Base-by-base conservation (phyloP, 2,113 vertebrate genomes). In the Aythya baeri region DNA sequence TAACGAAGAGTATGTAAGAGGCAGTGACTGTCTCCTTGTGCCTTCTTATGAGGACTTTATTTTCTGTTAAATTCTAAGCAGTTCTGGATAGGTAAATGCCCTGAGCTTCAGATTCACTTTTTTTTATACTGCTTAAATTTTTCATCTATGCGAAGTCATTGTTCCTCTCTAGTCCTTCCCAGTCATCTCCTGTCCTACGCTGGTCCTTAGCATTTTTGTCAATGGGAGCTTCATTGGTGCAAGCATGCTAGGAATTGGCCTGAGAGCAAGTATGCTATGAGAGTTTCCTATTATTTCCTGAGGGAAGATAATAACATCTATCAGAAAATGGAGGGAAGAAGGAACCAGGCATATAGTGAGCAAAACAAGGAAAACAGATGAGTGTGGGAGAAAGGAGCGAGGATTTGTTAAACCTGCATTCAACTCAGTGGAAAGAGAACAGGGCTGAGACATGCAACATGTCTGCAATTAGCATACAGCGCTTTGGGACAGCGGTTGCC, bases 401-500 rank as follows among this genome's bases (percentile, higher is more conserved):
- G 82, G 34, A 82, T 72, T 44, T 81, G 58, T 91, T 86, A 88
- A 96, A 88, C 79, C 88, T 86, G 41, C 32, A 9, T 86, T 96
- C 70, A 75, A 57, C 73, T 88, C 0, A 0, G 38, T 81, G 34
- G 13, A 83, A 95, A 72, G 49, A 94, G 29, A 91, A 78, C 4
- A 7, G 8, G 57, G 49, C 83, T 14, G 29, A 78, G 62, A 44
- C 34, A 34, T 75, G 57, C 21, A 83, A 46, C 26, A 8, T 80
- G 61, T 52, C 87, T 89, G 79, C 76, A 93, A 67, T 96, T 83
- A 91, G 55, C 70, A 74, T 84, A 32, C 62, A 84, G 75, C 61
- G 74, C 86, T 92, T 68, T 89, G 73, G 86, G 92, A 96, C 80
- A 72, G 68, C 58, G 58, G 79, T 94, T 94, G 88, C 65, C 80